Evolutionary conservation across 2,113 vertebrate genomes (phyloP).

Genomic region (pig (Sus scrofa)): DNA sequence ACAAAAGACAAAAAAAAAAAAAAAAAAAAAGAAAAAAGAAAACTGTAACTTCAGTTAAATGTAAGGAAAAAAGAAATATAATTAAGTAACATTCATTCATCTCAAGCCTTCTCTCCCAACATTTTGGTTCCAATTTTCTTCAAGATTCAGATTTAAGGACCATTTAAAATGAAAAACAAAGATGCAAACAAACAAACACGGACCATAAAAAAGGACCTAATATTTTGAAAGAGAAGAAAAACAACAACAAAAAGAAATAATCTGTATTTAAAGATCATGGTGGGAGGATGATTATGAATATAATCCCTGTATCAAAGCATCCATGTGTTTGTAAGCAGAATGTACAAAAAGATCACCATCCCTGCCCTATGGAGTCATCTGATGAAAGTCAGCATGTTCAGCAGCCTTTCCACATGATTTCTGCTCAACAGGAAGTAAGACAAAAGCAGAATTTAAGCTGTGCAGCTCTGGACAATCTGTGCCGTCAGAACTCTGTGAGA

Average conservation of each 20-base stretch:
- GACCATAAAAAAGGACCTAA: not conserved
- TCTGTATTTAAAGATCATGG: not conserved
- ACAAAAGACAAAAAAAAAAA: too few species aligned
- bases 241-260: conserved; percentile 22
- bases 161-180: not conserved
- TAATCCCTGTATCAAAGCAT: not conserved
- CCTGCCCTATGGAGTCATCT: not conserved
- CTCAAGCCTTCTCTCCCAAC: not conserved
- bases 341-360: not conserved
- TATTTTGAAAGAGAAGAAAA: conserved; percentile 37
- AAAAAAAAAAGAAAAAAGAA: not conserved
- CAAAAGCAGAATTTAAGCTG: not conserved
- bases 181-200: too few species aligned
- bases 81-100: not conserved
- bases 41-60: not conserved
- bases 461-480: not conserved
- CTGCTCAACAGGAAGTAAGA: not conserved
- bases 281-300: not conserved
- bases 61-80: not conserved
- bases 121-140: not conserved
- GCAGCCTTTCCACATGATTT: not conserved
- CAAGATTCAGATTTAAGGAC: not conserved
- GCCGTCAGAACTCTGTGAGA: not conserved
- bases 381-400: not conserved
- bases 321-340: not conserved